Percentiles rank a stretch among this genome's conserved stretches.
Evolutionary conservation across 2,888 invertebrate genomes (phyloP).

Genomic region (Limnephilus auricula): DNA sequence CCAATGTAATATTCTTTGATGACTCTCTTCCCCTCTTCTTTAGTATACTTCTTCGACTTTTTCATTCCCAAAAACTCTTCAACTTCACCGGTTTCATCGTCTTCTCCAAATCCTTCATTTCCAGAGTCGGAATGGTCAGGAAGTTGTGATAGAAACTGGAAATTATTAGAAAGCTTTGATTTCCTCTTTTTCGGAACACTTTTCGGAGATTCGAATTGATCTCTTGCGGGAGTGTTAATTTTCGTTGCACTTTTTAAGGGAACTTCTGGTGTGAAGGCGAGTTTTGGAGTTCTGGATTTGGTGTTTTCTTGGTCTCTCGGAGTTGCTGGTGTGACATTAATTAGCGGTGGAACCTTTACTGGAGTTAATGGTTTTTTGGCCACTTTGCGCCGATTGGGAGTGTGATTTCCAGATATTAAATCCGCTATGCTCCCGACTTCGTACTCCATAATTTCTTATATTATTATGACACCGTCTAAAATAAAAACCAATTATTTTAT

Average conservation of each 20-base stretch:
- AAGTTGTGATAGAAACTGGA: conserved; percentile 59
- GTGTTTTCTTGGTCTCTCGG: conserved; percentile 44
- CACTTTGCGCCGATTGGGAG: conserved; percentile 77
- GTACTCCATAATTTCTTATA: conserved; percentile 73
- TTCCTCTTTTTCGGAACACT: conserved; percentile 52
- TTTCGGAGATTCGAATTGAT: conserved; percentile 58
- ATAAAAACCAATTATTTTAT: background rate
- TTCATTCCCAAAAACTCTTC: conserved; percentile 29
- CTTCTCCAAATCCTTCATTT: conserved; percentile 44
- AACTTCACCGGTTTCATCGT: background rate
- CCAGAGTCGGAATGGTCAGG: conserved; percentile 53
- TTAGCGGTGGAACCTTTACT: conserved; percentile 74
- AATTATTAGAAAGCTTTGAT: conserved; percentile 62
- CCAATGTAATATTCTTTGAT: conserved; percentile 60
- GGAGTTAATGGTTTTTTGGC: conserved; percentile 73
- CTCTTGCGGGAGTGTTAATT: conserved; percentile 22
- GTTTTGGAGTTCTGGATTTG: conserved; percentile 58
- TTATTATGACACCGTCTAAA: background rate
- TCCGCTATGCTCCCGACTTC: conserved; percentile 79
- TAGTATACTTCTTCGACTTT: conserved; percentile 22
- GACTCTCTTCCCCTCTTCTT: conserved; percentile 51
- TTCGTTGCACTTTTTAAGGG: conserved; percentile 31
- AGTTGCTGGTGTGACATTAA: conserved; percentile 68
- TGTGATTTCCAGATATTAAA: conserved; percentile 78
- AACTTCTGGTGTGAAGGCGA: conserved; percentile 59